Evolutionary conservation across 2,113 vertebrate species (phyloP), one percentile per base, ranked within the genome.

Genomic region (Myiopsitta monachus): DNA sequence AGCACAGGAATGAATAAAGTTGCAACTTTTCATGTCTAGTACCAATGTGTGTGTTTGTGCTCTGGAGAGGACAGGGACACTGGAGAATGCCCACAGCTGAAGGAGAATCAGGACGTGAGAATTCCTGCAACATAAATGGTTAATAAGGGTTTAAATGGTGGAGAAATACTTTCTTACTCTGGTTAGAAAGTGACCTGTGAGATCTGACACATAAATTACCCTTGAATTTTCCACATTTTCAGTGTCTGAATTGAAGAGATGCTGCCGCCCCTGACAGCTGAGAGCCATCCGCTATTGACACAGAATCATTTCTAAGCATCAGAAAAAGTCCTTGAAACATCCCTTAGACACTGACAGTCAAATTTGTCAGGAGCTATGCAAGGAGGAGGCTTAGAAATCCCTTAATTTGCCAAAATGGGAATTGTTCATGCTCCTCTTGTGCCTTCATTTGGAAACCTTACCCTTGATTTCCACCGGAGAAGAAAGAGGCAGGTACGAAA

Each of bases 321-420:
- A 61, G 52, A 79, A 54, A 21, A 51, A 24, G 7, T 23, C 73
- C 88, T 52, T 2, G 2, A 41, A 88, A 91, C n/a, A 63, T 36
- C 61, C 72, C 83, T 72, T 46, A 26, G 44, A 86, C 27, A 44
- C 38, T 2, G 38, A 30, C 0, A 74, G 41, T 30, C 54, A 62
- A 26, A 4, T 31, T 92, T 64, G 84, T 33, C 10, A 85, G 9
- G 28, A 64, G 19, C 26, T 67, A 49, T 7, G 9, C 36, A 54
- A 59, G 21, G 27, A 78, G 23, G 23, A 64, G 16, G 39, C 33
- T 68, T 59, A 84, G 57, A 84, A 91, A 87, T 13, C 33, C 62
- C 26, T 31, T 49, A 66, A 73, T 88, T 87, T 95, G 68, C 57
- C 67, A 67, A 83, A 92, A 84, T 23, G 68, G 41, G 76, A 92